A percentile compares a stretch with the other conserved stretches of the same genome.
Conservation (phyloP, 2,888 invertebrate species). For the Synergus umbraculus region DNA sequence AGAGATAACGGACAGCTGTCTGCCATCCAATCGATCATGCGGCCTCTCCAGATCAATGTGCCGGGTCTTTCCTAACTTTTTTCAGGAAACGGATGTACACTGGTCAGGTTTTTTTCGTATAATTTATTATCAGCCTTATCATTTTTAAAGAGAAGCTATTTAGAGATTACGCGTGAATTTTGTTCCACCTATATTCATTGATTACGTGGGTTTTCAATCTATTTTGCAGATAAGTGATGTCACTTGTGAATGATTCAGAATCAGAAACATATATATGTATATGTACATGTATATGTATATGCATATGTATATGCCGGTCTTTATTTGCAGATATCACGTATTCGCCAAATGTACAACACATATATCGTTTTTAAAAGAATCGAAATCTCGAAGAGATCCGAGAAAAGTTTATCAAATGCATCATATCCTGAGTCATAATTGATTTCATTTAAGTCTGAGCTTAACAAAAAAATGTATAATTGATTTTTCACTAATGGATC, state of each 20-base stretch:
- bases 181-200: background rate
- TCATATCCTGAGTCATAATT: background rate
- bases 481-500: background rate
- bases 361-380: background rate
- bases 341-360: background rate
- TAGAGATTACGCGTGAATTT: background rate
- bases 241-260: background rate
- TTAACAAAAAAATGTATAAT: background rate
- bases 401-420: background rate
- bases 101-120: background rate
- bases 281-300: no score
- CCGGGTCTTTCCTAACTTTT: background rate
- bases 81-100: no score
- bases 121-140: background rate
- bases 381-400: background rate
- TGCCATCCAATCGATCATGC: background rate
- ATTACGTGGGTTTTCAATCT: background rate
- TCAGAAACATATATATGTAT: background rate
- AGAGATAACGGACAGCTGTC: background rate
- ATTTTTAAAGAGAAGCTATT: background rate
- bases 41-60: background rate
- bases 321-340: background rate
- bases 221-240: background rate
- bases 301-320: background rate
- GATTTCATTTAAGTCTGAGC: background rate